Conservation (phyloP, 2,113 vertebrate species). For the Grammomys dolichurus region DNA sequence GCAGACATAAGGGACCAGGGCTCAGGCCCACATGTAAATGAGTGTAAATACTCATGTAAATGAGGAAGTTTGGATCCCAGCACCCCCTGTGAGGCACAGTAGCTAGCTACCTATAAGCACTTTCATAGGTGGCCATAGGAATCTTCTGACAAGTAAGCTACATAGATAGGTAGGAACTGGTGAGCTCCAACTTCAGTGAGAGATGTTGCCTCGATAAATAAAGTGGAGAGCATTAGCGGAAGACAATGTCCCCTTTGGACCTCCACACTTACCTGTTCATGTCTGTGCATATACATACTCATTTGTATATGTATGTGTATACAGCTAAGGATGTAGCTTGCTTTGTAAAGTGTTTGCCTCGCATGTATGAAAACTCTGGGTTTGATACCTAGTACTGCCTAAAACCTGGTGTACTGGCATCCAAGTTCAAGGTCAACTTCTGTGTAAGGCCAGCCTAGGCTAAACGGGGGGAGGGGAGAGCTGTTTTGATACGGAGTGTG, state of each 20-base stretch:
- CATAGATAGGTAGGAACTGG: neutral
- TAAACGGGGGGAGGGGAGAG: neutral
- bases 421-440: neutral
- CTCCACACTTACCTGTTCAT: neutral
- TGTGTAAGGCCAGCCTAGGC: neutral
- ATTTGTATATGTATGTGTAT: neutral
- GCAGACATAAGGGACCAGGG: neutral
- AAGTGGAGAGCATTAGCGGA: neutral
- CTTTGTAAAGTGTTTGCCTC: neutral
- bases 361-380: neutral
- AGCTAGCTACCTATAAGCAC: neutral
- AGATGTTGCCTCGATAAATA: neutral
- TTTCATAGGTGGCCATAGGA: neutral
- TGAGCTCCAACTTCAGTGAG: neutral
- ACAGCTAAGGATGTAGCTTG: neutral
- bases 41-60: neutral
- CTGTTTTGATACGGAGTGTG: slow-evolving; percentile 29
- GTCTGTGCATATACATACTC: neutral
- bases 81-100: too few species aligned
- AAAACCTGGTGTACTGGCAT: neutral
- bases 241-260: neutral
- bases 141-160: neutral
- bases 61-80: neutral
- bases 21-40: neutral
- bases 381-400: neutral